Base-by-base conservation (phyloP, 2,113 vertebrate genomes). In the Dromiciops gliroides region DNA sequence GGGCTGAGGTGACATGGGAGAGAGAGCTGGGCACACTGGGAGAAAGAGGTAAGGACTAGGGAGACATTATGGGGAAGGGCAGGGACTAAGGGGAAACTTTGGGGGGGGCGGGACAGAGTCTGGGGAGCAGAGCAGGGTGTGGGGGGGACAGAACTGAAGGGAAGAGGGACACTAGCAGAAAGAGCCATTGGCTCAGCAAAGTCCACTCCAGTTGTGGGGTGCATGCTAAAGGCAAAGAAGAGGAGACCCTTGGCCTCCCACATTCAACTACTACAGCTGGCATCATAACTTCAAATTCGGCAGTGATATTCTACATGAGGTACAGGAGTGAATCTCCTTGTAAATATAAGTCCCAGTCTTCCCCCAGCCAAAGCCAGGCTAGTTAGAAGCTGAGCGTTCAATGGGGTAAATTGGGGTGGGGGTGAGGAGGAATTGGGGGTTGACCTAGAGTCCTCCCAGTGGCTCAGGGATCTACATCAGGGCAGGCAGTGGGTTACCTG, bases 401-500 rank as follows among this genome's bases (percentile, higher is more conserved):
- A 49, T 26, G 89, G 25, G 25, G 89, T 50, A 48, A 90, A 48
- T 16, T 90, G 48, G 25, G 47, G 48, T 90, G 9, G 48, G 48
- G 37, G 5, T 83, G 23, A 44, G 37, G 22, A 51, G 44, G 26
- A 53, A 25, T 47, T 22, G 7, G 44, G 26, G 4, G 88, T 91
- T 51, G 51, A 0, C 11, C n/a, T 9, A 92, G 52, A 31, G 23
- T 28, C 47, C 44, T 51, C 89, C 50, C 23, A 44, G 53, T 14
- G 0, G 0, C 51, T n/a, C 51, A 3, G 25, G 0, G 0, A 67
- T 52, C 9, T 28, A 48, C 0, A 4, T 28, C 22, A 52, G 48
- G 44, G 2, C 53, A 93, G 83, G 56, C 37, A 88, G 24, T n/a
- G 51, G 89, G 22, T 51, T 48, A 23, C 26, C 31, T 44, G 31